Evolutionary conservation across 2,888 invertebrate genomes (phyloP), one percentile per base, ranked within the genome.

Genomic region (Pheosia tremula): DNA sequence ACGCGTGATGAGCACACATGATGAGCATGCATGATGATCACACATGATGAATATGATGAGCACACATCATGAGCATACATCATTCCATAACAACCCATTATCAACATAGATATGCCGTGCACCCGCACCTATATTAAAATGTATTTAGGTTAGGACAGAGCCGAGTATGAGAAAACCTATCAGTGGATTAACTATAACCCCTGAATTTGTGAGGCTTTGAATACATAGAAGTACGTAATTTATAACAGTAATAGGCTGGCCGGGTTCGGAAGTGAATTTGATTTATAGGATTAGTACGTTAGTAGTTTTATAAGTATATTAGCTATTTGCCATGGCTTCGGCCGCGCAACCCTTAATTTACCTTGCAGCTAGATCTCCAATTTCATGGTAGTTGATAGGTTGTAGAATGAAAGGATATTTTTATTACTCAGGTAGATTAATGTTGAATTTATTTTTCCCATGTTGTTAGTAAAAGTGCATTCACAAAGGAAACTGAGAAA

Each of bases 101-200:
- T 45, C 9, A 45, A 45, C 43, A 5, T 45, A 45, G 8, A 45
- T 24, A 24, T 45, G 8, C 6, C 6, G 43, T 3, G 43, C 6
- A 60, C 82, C 82, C 72, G 81, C 80, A 82, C 24, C 24, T 82
- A 82, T 71, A 82, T 82, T 82, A 75, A 75, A 80, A 71, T 71
- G 59, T 75, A 66, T 72, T 74, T 67, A 76, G 72, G 75, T 77
- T 80, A 72, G 78, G 75, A 70, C 68, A 66, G 72, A 67, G 68
- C 62, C 65, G 74, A 65, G 71, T 71, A 72, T 66, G 71, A 74
- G 77, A 76, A 78, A 78, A 79, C 81, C 82, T 82, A 82, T 77
- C 81, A 71, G 63, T 63, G 80, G 81, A 79, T 80, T 80, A 79
- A 67, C 57, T 63, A 24, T 24, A 55, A 67, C 66, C 67, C 66